Evolutionary conservation across 2,888 invertebrate genomes (phyloP), one percentile per base, ranked within the genome.

Genomic region (Gastracanthus pulcherrimus): DNA sequence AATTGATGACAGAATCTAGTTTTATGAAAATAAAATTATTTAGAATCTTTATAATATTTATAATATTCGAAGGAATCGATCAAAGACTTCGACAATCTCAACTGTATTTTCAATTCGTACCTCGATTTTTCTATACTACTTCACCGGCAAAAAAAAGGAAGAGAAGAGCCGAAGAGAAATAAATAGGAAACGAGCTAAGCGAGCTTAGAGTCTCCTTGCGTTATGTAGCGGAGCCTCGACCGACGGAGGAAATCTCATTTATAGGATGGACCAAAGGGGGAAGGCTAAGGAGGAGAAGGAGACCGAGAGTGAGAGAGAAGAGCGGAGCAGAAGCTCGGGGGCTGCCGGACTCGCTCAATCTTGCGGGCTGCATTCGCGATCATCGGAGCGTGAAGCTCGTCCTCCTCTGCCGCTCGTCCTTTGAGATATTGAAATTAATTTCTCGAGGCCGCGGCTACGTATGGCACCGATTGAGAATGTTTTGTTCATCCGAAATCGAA

Each of bases 381-480:
- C 88, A 86, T 55, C 85, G 85, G 84, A 86, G 90, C 90, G 88
- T 88, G 85, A 55, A 51, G 31, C 7, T 31, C 23, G 19, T n/a
- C n/a, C n/a, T n/a, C 60, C 67, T 74, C 45, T 55, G 72, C 81
- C 26, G 38, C 71, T 23, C 11, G 29, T 76, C 80, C 58, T 74
- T 80, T 80, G 80, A 80, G 87, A 88, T 88, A 90, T 89, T 90
- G 88, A 90, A 89, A 91, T 91, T 90, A 91, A 90, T 91, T 89
- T 89, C 84, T 76, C 81, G 64, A 55, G 81, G n/a, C n/a, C 31
- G 26, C 48, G 48, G 45, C 58, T 26, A n/a, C n/a, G 29, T 58
- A 45, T 45, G n/a, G 19, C 31, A 58, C 2, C 83, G 85, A 87
- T 86, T 86, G 87, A 88, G 87, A 87, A 87, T 82, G 81, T 80